Evolutionary conservation across 2,113 vertebrate species (phyloP).

Genomic region (Gila orcuttii): DNA sequence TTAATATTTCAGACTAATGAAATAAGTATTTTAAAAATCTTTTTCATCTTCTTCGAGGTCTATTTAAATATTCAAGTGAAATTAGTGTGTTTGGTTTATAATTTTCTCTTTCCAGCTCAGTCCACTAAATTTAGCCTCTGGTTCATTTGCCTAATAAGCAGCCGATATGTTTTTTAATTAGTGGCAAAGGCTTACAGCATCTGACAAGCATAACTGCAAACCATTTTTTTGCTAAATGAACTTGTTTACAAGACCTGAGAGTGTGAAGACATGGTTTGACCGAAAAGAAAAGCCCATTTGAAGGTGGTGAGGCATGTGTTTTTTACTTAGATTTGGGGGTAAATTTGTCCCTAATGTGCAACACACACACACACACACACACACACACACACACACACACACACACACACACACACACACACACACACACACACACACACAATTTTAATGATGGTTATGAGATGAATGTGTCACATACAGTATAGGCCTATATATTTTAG

Average conservation of each 20-base stretch:
- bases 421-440: too few species aligned
- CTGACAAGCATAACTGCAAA: constrained; percentile 28
- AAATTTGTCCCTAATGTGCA: background rate
- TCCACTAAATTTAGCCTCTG: constrained; percentile 18
- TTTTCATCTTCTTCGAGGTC: constrained; percentile 9
- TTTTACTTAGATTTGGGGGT: background rate
- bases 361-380: background rate
- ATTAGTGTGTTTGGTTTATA: constrained; percentile 29
- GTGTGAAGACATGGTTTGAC: constrained; percentile 4
- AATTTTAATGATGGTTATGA: too few species aligned
- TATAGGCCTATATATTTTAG: background rate
- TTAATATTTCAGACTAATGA: constrained; percentile 19
- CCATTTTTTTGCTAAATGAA: constrained; percentile 33
- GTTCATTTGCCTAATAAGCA: constrained; percentile 47
- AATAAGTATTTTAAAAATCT: background rate
- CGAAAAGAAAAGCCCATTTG: background rate
- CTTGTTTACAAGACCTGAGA: constrained; percentile 30
- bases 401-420: too few species aligned
- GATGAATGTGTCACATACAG: too few species aligned
- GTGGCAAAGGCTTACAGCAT: constrained; percentile 38
- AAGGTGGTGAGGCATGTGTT: background rate
- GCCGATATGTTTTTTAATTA: constrained; percentile 44
- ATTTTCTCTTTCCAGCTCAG: constrained; percentile 40
- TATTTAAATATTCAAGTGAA: constrained; percentile 22
- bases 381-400: too few species aligned